Conservation (phyloP, 2,888 invertebrate genomes). For the Drosophila borealis region DNA sequence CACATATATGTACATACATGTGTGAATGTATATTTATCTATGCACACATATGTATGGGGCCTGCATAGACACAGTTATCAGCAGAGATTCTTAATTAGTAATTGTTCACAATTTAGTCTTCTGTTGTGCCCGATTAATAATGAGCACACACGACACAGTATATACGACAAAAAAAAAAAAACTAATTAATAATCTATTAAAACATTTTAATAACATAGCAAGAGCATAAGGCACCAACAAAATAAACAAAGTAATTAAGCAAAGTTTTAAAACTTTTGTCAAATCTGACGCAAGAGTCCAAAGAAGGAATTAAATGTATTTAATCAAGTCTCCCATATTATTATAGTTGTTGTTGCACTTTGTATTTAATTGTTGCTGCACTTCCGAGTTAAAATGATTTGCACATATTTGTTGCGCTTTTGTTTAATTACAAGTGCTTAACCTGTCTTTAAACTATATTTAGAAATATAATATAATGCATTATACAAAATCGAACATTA, state of each 20-base stretch:
- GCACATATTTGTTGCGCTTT: slow-evolving; percentile 8
- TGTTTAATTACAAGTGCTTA: background rate
- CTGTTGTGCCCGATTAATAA: slow-evolving; percentile 8
- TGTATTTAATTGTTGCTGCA: background rate
- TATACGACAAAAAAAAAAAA: background rate
- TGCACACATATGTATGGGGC: background rate
- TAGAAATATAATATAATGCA: background rate
- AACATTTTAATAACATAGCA: no score
- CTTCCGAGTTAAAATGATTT: slow-evolving; percentile 32
- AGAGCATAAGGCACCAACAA: no score
- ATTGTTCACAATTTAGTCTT: slow-evolving; percentile 60
- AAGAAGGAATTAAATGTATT: background rate
- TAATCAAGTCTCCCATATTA: background rate
- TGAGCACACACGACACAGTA: background rate
- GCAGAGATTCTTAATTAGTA: slow-evolving; percentile 52
- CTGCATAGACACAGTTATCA: slow-evolving; percentile 27
- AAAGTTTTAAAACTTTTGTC: no score
- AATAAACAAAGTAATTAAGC: no score
- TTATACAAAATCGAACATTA: no score
- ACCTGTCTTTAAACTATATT: background rate
- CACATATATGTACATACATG: background rate
- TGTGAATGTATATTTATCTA: background rate
- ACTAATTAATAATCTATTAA: background rate
- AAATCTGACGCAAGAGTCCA: no score
- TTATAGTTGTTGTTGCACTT: background rate